These are phyloP conservation scores for Nematopogon swammerdamellus DNA, from an alignment of 2,888 invertebrate genomes.

Conservation along the genomic window DNA sequence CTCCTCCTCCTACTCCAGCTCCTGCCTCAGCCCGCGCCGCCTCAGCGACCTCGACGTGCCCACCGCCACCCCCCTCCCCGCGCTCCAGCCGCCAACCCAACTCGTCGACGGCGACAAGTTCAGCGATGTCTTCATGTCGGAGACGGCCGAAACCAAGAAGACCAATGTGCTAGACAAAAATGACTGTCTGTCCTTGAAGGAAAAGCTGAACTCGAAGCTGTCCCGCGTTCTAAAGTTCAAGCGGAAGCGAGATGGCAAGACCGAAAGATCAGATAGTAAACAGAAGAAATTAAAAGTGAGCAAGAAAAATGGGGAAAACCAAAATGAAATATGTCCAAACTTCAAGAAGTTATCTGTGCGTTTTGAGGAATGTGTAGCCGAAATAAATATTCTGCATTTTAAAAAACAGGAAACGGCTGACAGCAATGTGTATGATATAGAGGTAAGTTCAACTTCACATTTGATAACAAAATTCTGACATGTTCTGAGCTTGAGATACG, in stretches of 20 bases:
- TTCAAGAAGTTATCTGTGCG: conserved; percentile 29
- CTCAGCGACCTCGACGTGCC: conserved; percentile 48
- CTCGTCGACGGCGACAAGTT: conserved; percentile 7
- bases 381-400: conserved; percentile 32
- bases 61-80: conserved; percentile 8
- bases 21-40: conserved; percentile 62
- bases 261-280: conserved; percentile 33
- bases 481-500: too few species aligned
- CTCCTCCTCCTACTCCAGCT: conserved; percentile 77
- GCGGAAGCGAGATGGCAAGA: conserved; percentile 34
- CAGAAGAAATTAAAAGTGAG: conserved; percentile 22
- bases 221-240: conserved; percentile 38
- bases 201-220: conserved; percentile 43
- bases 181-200: conserved; percentile 42
- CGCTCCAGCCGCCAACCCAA: conserved; percentile 12
- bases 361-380: conserved; percentile 33
- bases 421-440: conserved; percentile 19
- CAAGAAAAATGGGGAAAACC: not conserved
- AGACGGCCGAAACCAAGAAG: conserved; percentile 15
- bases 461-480: too few species aligned
- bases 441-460: conserved; percentile 21
- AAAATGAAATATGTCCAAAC: conserved; percentile 4
- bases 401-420: conserved; percentile 24
- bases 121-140: conserved; percentile 20
- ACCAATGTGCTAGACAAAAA: conserved; percentile 37